Evolutionary conservation across 1,140 invertebrate genomes (phyloP).

Genomic region (Lordiphosa stackelbergi): DNA sequence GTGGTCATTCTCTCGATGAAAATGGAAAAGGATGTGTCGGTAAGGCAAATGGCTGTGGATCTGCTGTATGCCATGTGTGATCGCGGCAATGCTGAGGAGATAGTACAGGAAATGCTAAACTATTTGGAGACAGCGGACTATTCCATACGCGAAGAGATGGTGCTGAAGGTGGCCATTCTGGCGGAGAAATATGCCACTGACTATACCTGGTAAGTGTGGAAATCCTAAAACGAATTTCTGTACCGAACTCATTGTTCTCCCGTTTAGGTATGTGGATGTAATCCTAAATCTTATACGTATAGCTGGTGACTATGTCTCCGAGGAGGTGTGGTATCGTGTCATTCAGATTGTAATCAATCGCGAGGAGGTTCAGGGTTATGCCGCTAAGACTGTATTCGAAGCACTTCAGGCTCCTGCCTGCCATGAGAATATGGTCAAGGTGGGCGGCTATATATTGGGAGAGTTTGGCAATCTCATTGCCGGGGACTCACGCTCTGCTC

Average conservation of each 20-base stretch:
- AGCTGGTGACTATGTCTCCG: constrained; percentile 99
- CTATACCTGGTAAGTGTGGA: constrained; percentile 90
- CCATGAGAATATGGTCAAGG: constrained; percentile 99
- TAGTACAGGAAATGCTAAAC: constrained; percentile 99
- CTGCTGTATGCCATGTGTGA: constrained; percentile 99
- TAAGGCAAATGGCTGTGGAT: constrained; percentile 98
- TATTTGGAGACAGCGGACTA: constrained; percentile 99
- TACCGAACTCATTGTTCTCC: constrained; percentile 3
- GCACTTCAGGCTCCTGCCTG: constrained; percentile 98
- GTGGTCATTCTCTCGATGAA: constrained; percentile 99
- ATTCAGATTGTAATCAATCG: constrained; percentile 99
- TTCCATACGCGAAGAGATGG: constrained; percentile 99
- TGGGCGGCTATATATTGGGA: constrained; percentile 99
- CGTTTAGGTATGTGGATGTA: constrained; percentile 91
- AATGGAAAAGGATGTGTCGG: constrained; percentile 99
- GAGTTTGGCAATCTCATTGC: constrained; percentile 99
- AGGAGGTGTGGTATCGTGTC: constrained; percentile 99
- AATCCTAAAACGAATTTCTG: not conserved
- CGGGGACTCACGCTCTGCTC: constrained; percentile 97
- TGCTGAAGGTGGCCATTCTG: constrained; percentile 99
- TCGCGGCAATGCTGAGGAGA: constrained; percentile 99
- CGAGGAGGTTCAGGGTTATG: constrained; percentile 99
- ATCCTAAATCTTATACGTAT: constrained; percentile 99
- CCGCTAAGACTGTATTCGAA: constrained; percentile 99
- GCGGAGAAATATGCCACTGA: constrained; percentile 99